Percentiles rank a stretch among this genome's conserved stretches.
Conservation (phyloP, 1,140 invertebrate species). For the Brachystomella parvula region DNA sequence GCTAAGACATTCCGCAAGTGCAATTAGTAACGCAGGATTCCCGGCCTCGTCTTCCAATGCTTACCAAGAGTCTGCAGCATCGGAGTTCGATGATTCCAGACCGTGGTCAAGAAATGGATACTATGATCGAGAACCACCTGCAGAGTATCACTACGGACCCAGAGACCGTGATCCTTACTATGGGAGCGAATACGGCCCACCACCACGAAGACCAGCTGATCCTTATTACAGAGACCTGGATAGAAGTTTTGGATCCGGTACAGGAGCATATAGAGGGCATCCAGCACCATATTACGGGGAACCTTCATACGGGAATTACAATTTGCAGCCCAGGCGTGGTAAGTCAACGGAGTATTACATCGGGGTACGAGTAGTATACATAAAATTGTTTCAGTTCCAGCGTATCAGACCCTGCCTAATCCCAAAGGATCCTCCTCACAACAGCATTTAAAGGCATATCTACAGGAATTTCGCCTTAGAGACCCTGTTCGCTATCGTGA, state of each 20-base stretch:
- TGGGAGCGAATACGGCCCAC: background rate
- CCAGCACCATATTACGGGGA: too few relatives aligned
- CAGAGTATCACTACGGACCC: conserved; percentile 10
- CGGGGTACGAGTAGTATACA: too few relatives aligned
- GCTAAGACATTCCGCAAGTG: background rate
- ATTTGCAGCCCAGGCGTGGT: background rate
- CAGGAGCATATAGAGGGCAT: too few relatives aligned
- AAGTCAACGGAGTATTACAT: background rate
- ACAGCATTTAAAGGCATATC: conserved; percentile 54
- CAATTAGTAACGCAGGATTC: background rate
- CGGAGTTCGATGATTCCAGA: conserved; percentile 18
- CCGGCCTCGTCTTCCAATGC: background rate
- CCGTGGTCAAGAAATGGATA: conserved; percentile 21
- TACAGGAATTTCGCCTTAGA: conserved; percentile 63
- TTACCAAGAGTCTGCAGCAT: background rate
- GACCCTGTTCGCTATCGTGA: conserved; percentile 68
- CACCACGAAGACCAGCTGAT: conserved; percentile 36
- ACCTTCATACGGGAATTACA: too few relatives aligned
- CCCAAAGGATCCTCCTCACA: conserved; percentile 9
- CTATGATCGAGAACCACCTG: conserved; percentile 18
- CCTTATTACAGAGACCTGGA: conserved; percentile 33
- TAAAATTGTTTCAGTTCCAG: too few relatives aligned
- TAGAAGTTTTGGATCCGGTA: conserved; percentile 1
- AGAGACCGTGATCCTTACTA: conserved; percentile 14
- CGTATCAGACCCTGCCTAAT: background rate